Conservation (phyloP, 2,888 invertebrate species). For the Eudemis profundana region DNA sequence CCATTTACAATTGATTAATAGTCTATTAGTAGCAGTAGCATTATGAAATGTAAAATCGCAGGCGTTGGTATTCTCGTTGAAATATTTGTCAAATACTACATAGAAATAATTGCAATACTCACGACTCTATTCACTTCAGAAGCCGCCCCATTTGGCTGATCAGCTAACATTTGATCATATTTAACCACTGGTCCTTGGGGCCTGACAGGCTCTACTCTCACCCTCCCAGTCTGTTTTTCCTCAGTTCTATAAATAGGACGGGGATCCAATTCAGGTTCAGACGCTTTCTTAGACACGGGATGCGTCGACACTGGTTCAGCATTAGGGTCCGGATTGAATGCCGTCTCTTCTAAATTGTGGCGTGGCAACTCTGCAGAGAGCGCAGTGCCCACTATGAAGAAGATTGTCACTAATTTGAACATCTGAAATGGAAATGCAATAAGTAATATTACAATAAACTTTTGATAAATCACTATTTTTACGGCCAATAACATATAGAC, state of each 20-base stretch:
- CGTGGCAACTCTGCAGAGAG: slow-evolving; percentile 67
- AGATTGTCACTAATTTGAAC: slow-evolving; percentile 55
- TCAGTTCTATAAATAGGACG: slow-evolving; percentile 72
- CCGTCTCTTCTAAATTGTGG: slow-evolving; percentile 57
- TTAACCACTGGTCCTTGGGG: slow-evolving; percentile 64
- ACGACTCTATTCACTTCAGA: slow-evolving; percentile 72
- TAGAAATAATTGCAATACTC: too few relatives aligned
- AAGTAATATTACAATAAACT: slow-evolving; percentile 13
- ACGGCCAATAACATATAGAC: too few relatives aligned
- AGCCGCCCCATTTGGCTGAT: slow-evolving; percentile 59
- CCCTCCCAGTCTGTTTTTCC: slow-evolving; percentile 61
- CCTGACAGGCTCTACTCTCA: slow-evolving; percentile 67
- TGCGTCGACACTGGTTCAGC: slow-evolving; percentile 59
- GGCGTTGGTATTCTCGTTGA: too few relatives aligned
- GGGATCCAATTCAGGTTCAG: slow-evolving; percentile 51
- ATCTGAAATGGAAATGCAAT: slow-evolving; percentile 65
- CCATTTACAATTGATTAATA: too few relatives aligned
- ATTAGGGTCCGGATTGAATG: slow-evolving; percentile 61
- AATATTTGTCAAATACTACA: too few relatives aligned
- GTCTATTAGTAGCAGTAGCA: too few relatives aligned
- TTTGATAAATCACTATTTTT: too few relatives aligned
- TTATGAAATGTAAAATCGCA: too few relatives aligned
- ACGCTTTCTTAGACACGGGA: slow-evolving; percentile 58
- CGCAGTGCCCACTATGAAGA: slow-evolving; percentile 56
- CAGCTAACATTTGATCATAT: slow-evolving; percentile 74